Percentiles rank a stretch among this genome's conserved stretches.
phyloP scores from a whole-genome alignment of 2,113 vertebrate species.

The Muscicapa adusta region DNA sequence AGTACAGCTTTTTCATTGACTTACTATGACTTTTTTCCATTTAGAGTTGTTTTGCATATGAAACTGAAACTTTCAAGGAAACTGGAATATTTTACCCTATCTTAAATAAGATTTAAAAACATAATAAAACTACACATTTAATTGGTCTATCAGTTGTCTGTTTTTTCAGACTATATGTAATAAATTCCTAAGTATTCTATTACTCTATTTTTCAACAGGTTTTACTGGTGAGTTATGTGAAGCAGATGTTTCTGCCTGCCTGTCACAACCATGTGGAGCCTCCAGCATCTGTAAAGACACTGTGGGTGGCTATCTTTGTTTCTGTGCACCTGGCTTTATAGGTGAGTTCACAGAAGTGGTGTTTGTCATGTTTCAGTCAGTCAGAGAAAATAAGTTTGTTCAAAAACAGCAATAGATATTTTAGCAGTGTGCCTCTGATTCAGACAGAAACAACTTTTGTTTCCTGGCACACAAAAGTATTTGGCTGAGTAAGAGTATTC shows the following conservation, averaged over 20 bases:
- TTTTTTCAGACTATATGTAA: not conserved
- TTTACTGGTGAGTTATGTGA: conserved; percentile 80
- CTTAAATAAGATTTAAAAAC: not conserved
- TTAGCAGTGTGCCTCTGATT: not conserved
- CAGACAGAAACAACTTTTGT: not conserved
- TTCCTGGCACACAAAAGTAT: not conserved
- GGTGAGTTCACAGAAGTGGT: conserved; percentile 52
- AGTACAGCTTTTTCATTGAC: not conserved
- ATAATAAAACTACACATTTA: not conserved
- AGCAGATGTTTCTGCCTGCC: conserved; percentile 62
- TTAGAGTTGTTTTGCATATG: not conserved
- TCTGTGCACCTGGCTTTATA: conserved; percentile 86
- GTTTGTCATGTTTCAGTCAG: not conserved
- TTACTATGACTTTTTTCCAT: not conserved
- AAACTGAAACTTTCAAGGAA: not conserved
- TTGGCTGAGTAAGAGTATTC: not conserved
- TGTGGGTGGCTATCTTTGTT: conserved; percentile 73
- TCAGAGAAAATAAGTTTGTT: not conserved
- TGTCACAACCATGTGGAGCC: conserved; percentile 73
- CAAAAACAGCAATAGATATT: not conserved
- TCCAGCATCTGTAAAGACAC: conserved; percentile 78
- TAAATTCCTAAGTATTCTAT: not conserved
- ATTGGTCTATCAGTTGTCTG: not conserved
- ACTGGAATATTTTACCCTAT: not conserved
- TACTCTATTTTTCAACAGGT: conserved; percentile 59